Evolutionary conservation across 1,140 invertebrate genomes (phyloP).

Genomic region (Kradibia gibbosae): DNA sequence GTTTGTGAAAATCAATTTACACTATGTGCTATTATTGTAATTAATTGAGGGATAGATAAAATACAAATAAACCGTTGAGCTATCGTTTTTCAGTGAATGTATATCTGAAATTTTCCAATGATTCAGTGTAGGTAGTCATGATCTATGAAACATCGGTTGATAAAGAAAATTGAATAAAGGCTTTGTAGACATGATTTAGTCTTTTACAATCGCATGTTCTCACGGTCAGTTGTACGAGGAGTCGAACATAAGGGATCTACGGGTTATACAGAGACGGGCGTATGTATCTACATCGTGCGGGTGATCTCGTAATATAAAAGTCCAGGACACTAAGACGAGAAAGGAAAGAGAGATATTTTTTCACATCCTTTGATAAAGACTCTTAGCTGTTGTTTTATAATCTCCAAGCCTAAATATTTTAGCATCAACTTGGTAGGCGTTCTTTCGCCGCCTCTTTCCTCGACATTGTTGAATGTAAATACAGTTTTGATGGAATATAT

Average conservation of each 20-base stretch:
- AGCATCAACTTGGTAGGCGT: not conserved
- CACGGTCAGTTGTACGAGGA: slow-evolving; percentile 2
- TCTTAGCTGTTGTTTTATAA: not conserved
- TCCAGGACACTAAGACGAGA: not conserved
- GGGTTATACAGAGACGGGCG: not conserved
- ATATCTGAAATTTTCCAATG: too few species aligned
- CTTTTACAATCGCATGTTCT: not conserved
- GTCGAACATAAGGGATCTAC: not conserved
- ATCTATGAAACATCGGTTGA: not conserved
- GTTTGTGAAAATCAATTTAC: too few species aligned
- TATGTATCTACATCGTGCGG: not conserved
- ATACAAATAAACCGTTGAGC: too few species aligned
- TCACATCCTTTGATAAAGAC: not conserved
- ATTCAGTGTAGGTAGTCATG: too few species aligned
- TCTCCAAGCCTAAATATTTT: slow-evolving; percentile 35
- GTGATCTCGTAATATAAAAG: slow-evolving; percentile 34
- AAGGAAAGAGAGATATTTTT: not conserved
- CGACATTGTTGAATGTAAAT: slow-evolving; percentile 1
- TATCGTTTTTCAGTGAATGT: too few species aligned
- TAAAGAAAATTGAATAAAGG: not conserved
- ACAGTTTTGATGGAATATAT: slow-evolving; percentile 7
- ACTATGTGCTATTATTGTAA: too few species aligned
- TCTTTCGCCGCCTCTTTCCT: not conserved
- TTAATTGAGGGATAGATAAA: too few species aligned
- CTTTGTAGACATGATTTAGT: not conserved